Evolutionary conservation across 2,888 invertebrate species (phyloP), one percentile per base, ranked within the genome.

Genomic region (Scrobipalpa costella): DNA sequence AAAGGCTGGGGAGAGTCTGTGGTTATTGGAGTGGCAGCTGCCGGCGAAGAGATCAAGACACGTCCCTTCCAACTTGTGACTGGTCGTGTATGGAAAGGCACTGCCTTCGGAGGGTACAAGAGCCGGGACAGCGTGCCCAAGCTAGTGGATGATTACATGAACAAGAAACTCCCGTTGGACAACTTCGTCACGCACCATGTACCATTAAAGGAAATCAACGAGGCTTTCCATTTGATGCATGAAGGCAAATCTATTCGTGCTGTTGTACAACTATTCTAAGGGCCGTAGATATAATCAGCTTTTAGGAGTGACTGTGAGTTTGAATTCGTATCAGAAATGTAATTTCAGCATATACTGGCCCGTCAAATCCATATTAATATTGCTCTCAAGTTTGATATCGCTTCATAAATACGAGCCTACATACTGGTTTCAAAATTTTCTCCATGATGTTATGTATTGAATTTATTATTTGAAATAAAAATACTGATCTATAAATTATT

Each of bases 31-130:
- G 99, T 99, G 0, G 99, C 99, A n/a, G 97, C 95, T 60, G 95
- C 97, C 7, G 99, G 99, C 0, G 96, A 98, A 78, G 99, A 99
- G 87, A 99, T 99, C 70, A 95, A 96, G 70, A 99, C 99, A 6
- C 94, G 98, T 17, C 99, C 99, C 44, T 99, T 99, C 92, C 99
- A 99, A 85, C 93, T 99, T 64, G 98, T 99, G n/a, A 99, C 99
- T 5, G 99, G 99, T 2, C 94, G 99, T 52, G 96, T 96, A 0
- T 99, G 99, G 99, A 97, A 96, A 83, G 98, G 98, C 70, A 95
- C 96, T 34, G 97, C 98, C 65, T 98, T 98, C 77, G 98, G 98
- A 73, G 98, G 97, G 11, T 99, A 97, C 96, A 99, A 99, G 86
- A 98, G 98, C 77, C 94, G 97, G 57, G 97, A 98, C 63, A 96